Percentiles rank a stretch among this genome's conserved stretches.
Conservation (phyloP, 2,888 invertebrate species). For the Blastobasis adustella region DNA sequence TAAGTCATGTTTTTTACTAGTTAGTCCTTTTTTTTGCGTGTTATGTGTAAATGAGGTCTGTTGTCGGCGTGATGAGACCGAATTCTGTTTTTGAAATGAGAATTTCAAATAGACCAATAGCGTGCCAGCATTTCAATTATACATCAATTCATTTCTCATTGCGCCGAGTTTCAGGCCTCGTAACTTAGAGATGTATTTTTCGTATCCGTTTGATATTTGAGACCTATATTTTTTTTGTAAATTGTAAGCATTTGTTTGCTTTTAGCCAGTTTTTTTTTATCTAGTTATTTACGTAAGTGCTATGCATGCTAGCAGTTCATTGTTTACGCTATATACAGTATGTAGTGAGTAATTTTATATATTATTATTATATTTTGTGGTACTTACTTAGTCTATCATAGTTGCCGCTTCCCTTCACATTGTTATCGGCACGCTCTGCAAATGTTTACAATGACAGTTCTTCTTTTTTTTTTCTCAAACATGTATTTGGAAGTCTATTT, state of each 20-base stretch:
- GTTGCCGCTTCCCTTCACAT: slow-evolving; percentile 54
- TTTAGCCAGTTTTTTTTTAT: slow-evolving; percentile 50
- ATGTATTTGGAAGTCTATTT: slow-evolving; percentile 57
- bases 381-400: slow-evolving; percentile 63
- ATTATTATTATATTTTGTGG: slow-evolving; percentile 60
- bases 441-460: slow-evolving; percentile 66
- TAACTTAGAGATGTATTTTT: slow-evolving; percentile 25
- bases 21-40: slow-evolving; percentile 33
- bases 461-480: slow-evolving; percentile 18
- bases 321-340: slow-evolving; percentile 61
- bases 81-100: no score
- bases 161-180: no score
- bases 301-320: slow-evolving; percentile 75
- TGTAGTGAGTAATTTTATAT: slow-evolving; percentile 41
- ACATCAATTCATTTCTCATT: no score
- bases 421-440: slow-evolving; percentile 69
- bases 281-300: slow-evolving; percentile 45
- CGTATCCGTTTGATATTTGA: slow-evolving; percentile 28
- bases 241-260: slow-evolving; percentile 76
- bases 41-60: slow-evolving; percentile 21
- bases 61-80: no score
- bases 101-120: no score
- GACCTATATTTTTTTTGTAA: slow-evolving; percentile 55
- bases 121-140: no score
- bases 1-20: slow-evolving; percentile 32